Evolutionary conservation across 64 coral and sea anemone genomes (phyloP).

Genomic region (Acropora tenuis): DNA sequence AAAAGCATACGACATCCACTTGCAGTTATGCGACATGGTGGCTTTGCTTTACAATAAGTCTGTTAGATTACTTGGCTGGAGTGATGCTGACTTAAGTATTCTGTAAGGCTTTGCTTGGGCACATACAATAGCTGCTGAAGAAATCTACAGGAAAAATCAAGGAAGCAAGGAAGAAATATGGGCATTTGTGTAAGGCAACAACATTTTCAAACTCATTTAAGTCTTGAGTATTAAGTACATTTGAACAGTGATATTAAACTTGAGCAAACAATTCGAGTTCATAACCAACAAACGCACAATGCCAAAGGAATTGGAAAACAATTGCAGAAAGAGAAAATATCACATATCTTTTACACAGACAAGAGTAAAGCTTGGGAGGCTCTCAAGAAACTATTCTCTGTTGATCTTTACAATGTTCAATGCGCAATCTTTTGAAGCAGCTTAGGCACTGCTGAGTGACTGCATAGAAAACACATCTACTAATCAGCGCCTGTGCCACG

Average conservation of each 20-base stretch:
- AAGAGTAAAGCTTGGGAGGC: not conserved
- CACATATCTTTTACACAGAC: not conserved
- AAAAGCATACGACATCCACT: slow-evolving; percentile 34
- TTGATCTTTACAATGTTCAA: not conserved
- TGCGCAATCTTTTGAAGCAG: slow-evolving; percentile 24
- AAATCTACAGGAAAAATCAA: slow-evolving; percentile 28
- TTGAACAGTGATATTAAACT: slow-evolving; percentile 13
- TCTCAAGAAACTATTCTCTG: not conserved
- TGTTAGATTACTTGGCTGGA: slow-evolving; percentile 21
- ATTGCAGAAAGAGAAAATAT: slow-evolving; percentile 46
- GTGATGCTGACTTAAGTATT: not conserved
- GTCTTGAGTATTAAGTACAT: slow-evolving; percentile 59
- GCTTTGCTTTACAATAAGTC: slow-evolving; percentile 45
- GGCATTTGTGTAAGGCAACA: slow-evolving; percentile 45
- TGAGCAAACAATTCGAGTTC: slow-evolving; percentile 42
- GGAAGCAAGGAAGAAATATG: not conserved
- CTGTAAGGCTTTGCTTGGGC: slow-evolving; percentile 24
- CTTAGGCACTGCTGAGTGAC: not conserved
- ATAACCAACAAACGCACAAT: slow-evolving; percentile 68
- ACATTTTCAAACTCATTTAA: slow-evolving; percentile 57
- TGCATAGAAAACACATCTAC: not conserved
- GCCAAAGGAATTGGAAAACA: slow-evolving; percentile 48
- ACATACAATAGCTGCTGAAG: slow-evolving; percentile 59
- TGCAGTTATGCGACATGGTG: not conserved
- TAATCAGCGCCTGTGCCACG: not conserved